Percentiles rank a stretch among this genome's conserved stretches.
Evolutionary conservation across 1,140 invertebrate genomes (phyloP).

Genomic region (Medauroidea extradentata): DNA sequence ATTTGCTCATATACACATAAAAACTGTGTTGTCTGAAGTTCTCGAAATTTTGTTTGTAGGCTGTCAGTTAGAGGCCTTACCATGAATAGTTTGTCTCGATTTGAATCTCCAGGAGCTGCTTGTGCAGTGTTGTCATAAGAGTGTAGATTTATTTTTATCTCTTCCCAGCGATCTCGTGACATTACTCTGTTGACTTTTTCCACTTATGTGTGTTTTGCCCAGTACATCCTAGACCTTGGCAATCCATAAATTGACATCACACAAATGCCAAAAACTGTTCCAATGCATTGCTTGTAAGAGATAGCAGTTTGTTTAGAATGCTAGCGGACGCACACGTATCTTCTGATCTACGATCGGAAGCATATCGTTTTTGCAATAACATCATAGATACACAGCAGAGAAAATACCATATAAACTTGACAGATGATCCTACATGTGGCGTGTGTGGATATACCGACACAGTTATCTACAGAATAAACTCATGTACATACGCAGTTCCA

Average conservation of each 20-base stretch:
- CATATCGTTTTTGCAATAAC: too few species aligned
- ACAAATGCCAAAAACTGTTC: slow-evolving; percentile 1
- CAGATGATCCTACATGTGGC: too few species aligned
- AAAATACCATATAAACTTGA: too few species aligned
- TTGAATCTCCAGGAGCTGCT: slow-evolving; percentile 17
- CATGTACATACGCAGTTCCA: too few species aligned
- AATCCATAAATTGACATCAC: background rate
- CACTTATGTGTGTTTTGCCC: slow-evolving; percentile 22
- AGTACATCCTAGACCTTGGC: slow-evolving; percentile 28
- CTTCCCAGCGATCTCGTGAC: slow-evolving; percentile 23
- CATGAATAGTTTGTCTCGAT: slow-evolving; percentile 39
- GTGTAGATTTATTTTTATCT: slow-evolving; percentile 22
- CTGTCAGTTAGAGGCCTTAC: slow-evolving; percentile 34
- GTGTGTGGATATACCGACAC: too few species aligned
- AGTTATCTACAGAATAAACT: too few species aligned
- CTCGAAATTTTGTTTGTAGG: slow-evolving; percentile 30
- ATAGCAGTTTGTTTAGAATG: too few species aligned
- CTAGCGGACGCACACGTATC: too few species aligned
- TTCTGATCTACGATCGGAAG: too few species aligned
- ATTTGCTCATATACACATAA: slow-evolving; percentile 28
- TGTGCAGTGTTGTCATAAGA: slow-evolving; percentile 18
- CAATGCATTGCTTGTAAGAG: too few species aligned
- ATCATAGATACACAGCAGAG: too few species aligned
- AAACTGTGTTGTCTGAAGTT: slow-evolving; percentile 34
- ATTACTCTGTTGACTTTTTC: slow-evolving; percentile 21